Conservation (phyloP, 2,888 invertebrate genomes). For the Argyra leucocephala region DNA sequence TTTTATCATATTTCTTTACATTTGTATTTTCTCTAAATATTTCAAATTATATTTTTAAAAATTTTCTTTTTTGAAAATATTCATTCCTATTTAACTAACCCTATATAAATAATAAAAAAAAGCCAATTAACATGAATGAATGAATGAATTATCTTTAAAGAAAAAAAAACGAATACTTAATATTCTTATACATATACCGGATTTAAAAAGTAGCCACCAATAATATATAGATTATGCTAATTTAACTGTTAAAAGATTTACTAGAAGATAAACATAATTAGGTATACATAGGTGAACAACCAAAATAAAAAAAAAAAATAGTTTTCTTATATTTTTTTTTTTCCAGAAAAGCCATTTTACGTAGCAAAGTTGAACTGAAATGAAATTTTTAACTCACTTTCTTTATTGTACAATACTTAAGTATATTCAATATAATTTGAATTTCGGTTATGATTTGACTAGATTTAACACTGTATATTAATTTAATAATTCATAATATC, state of each 20-base stretch:
- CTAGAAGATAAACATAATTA: neutral
- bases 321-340: neutral
- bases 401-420: too few relatives aligned
- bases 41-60: too few relatives aligned
- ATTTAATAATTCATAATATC: neutral
- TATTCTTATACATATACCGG: neutral
- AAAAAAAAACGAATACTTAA: too few relatives aligned
- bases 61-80: neutral
- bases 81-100: too few relatives aligned
- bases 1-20: too few relatives aligned
- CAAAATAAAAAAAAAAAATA: neutral
- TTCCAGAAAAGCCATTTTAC: too few relatives aligned
- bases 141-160: neutral
- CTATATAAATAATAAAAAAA: neutral
- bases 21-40: too few relatives aligned
- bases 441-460: neutral
- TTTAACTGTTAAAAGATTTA: slow-evolving; percentile 3
- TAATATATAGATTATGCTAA: neutral
- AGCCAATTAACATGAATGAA: slow-evolving; percentile 2
- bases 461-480: neutral
- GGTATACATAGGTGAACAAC: neutral
- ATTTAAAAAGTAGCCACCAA: slow-evolving; percentile 1
- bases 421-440: too few relatives aligned
- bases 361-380: too few relatives aligned
- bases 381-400: too few relatives aligned